phyloP scores from a whole-genome alignment of 53 echinoderm and acorn worm genomes.

The Glandiceps talaboti region DNA sequence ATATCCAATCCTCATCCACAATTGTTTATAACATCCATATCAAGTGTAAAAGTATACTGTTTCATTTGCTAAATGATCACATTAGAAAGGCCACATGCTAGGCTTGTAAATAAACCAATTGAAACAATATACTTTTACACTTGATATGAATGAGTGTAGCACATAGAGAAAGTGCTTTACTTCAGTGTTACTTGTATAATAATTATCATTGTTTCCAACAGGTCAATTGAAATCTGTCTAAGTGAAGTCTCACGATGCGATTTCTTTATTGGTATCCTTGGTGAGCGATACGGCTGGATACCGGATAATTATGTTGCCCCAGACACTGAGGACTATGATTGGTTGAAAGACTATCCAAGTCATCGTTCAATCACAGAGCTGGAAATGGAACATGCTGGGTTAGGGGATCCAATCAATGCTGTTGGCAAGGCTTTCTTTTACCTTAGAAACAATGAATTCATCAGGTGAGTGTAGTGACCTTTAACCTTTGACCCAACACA shows the following conservation, averaged over 20 bases:
- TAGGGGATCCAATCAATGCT: slow-evolving; percentile 20
- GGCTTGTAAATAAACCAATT: no score
- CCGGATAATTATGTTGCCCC: slow-evolving; percentile 48
- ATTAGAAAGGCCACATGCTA: no score
- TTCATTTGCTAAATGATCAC: no score
- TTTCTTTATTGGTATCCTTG: slow-evolving; percentile 80
- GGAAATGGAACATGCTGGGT: slow-evolving; percentile 64
- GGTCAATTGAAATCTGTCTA: slow-evolving; percentile 88
- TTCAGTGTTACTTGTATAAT: no score
- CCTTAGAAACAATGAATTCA: slow-evolving; percentile 34
- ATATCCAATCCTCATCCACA: no score
- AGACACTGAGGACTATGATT: slow-evolving; percentile 56
- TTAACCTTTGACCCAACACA: no score
- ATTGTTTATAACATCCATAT: no score
- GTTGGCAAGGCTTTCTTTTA: slow-evolving; percentile 65
- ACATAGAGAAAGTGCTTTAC: no score
- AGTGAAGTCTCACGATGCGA: slow-evolving; percentile 73
- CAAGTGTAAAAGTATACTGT: no score
- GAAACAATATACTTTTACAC: no score
- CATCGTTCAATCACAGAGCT: slow-evolving; percentile 89
- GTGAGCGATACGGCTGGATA: slow-evolving; percentile 76
- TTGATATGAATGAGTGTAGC: no score
- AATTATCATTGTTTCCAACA: slow-evolving; percentile 10
- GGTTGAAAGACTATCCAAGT: slow-evolving; percentile 51
- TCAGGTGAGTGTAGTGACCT: slow-evolving; percentile 61